Conservation (phyloP, 1,140 invertebrate genomes). For the Anastrepha ludens region DNA sequence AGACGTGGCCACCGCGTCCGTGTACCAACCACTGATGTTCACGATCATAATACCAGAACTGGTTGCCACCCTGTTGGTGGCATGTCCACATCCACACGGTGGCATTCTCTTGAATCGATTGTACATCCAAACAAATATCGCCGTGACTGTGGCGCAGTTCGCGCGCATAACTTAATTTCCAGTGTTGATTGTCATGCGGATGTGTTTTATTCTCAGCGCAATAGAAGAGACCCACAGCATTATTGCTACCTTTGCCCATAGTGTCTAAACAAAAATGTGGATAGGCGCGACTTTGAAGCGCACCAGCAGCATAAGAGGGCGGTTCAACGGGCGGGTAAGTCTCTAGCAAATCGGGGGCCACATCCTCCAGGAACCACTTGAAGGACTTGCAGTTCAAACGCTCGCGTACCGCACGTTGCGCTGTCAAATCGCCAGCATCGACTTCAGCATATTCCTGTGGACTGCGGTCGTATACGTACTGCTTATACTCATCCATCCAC, state of each 20-base stretch:
- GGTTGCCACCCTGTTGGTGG: slow-evolving; percentile 85
- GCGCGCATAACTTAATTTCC: slow-evolving; percentile 79
- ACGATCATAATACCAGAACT: slow-evolving; percentile 85
- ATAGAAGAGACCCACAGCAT: slow-evolving; percentile 77
- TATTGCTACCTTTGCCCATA: slow-evolving; percentile 79
- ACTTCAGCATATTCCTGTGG: slow-evolving; percentile 78
- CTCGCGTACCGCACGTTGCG: slow-evolving; percentile 80
- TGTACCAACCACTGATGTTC: slow-evolving; percentile 82
- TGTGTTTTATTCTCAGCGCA: slow-evolving; percentile 63
- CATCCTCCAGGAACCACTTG: slow-evolving; percentile 89
- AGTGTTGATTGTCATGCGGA: slow-evolving; percentile 66
- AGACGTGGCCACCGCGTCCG: slow-evolving; percentile 80
- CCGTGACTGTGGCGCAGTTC: slow-evolving; percentile 81
- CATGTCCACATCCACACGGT: slow-evolving; percentile 84
- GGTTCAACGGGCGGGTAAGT: slow-evolving; percentile 88
- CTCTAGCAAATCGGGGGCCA: slow-evolving; percentile 85
- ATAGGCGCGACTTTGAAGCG: slow-evolving; percentile 81
- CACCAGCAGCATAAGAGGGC: slow-evolving; percentile 81
- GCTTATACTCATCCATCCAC: slow-evolving; percentile 92
- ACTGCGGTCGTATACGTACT: slow-evolving; percentile 82
- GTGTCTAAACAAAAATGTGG: slow-evolving; percentile 86
- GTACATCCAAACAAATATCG: slow-evolving; percentile 86
- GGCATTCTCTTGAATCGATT: slow-evolving; percentile 78
- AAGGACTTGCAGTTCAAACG: slow-evolving; percentile 86
- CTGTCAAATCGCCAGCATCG: slow-evolving; percentile 82